A percentile compares a stretch with the other conserved stretches of the same genome.
phyloP scores from a whole-genome alignment of 2,113 vertebrate species.

The Butorides virescens region DNA sequence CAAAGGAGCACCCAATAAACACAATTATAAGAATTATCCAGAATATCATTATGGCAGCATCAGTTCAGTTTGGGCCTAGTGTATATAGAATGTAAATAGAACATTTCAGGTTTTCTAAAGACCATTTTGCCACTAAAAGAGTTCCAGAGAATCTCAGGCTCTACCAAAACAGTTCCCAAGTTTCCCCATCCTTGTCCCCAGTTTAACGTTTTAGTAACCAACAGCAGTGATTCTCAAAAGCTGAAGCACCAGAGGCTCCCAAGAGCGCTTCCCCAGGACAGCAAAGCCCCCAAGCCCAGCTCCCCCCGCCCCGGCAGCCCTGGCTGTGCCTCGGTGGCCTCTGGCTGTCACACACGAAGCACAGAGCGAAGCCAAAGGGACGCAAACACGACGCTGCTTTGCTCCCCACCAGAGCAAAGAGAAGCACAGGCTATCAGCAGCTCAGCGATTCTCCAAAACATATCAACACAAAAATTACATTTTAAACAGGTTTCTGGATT shows the following conservation, averaged over 20 bases:
- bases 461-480: accelerated
- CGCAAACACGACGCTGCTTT: accelerated
- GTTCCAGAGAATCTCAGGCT: neutral
- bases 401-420: accelerated
- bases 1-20: neutral
- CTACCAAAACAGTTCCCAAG: neutral
- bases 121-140: accelerated
- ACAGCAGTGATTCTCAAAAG: accelerated
- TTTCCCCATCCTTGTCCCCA: accelerated
- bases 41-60: accelerated
- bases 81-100: accelerated
- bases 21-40: accelerated
- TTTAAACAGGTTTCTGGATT: accelerated
- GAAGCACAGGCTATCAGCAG: accelerated
- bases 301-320: neutral
- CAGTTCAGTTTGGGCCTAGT: accelerated
- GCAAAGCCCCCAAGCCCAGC: neutral
- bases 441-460: accelerated
- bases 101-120: accelerated
- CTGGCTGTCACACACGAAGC: accelerated
- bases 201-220: accelerated
- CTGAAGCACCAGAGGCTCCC: accelerated
- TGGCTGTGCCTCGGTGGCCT: accelerated
- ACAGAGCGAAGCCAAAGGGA: neutral
- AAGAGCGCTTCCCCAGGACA: accelerated